These are phyloP conservation scores for Cephonodes hylas DNA, from an alignment of 2,888 invertebrate species.

Conservation along the genomic window DNA sequence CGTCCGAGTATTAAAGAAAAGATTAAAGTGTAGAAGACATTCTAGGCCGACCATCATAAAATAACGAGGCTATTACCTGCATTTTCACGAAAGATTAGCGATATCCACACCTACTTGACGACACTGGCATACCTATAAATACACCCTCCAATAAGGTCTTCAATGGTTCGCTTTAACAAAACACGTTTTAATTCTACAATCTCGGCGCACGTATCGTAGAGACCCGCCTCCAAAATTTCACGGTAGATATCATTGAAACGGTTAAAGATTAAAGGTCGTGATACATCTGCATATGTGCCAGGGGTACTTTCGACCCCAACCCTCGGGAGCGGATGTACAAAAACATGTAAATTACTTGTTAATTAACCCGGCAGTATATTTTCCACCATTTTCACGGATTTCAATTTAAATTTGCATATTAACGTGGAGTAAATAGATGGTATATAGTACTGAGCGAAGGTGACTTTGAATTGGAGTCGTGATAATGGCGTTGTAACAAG, in stretches of 20 bases:
- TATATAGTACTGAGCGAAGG: neutral
- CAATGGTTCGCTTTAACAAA: no score
- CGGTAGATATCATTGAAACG: neutral
- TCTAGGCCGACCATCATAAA: no score
- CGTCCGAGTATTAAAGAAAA: no score
- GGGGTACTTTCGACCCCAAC: neutral
- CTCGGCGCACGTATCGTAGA: no score
- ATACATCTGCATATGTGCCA: neutral
- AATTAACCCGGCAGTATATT: constrained; percentile 26
- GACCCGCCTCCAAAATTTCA: neutral
- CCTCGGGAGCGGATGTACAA: neutral
- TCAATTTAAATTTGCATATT: constrained; percentile 2
- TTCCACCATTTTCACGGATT: constrained; percentile 16
- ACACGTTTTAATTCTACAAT: no score
- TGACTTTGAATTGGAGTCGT: neutral
- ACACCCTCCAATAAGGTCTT: no score
- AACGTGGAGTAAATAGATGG: neutral
- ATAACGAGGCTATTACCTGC: no score
- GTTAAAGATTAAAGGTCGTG: neutral
- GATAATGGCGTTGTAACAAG: neutral
- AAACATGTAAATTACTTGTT: constrained; percentile 30
- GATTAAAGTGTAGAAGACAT: no score
- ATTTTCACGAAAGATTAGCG: no score
- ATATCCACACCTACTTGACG: no score
- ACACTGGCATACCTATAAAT: no score